A percentile compares a stretch with the other conserved stretches of the same genome.
Conservation (phyloP, 2,113 vertebrate species). For the Macquaria ambigua region DNA sequence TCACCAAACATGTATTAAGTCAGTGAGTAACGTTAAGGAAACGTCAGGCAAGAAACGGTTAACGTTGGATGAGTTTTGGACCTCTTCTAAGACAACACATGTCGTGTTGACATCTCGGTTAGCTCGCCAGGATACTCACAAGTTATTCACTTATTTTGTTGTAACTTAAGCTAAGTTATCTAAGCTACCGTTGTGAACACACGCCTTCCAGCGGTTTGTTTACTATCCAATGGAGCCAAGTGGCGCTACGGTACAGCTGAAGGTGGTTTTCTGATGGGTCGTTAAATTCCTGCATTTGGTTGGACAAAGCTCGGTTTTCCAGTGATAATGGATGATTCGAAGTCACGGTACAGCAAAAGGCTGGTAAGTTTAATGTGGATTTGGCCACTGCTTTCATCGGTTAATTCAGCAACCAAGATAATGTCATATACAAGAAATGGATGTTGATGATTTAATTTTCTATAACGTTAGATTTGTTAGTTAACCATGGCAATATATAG, state of each 20-base stretch:
- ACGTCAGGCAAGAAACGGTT: background rate
- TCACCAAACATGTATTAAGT: background rate
- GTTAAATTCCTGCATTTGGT: background rate
- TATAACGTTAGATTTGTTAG: background rate
- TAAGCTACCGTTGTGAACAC: background rate
- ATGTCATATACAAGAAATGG: background rate
- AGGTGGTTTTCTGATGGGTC: background rate
- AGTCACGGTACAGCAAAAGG: conserved; percentile 92
- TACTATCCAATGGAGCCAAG: conserved; percentile 1
- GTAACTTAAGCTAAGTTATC: too few species aligned
- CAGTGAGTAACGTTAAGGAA: background rate
- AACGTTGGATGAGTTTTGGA: background rate
- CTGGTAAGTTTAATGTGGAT: conserved; percentile 87
- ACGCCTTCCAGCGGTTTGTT: background rate
- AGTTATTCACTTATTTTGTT: too few species aligned
- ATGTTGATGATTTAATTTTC: too few species aligned
- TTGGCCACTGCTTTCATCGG: background rate
- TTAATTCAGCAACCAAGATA: background rate
- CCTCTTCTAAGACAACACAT: background rate
- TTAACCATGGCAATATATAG: background rate
- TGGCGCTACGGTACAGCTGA: background rate
- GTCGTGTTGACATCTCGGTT: background rate
- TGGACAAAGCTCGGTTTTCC: background rate
- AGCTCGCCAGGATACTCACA: background rate
- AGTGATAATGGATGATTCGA: conserved; percentile 64